Evolutionary conservation across 2,888 invertebrate genomes (phyloP), one percentile per base, ranked within the genome.

Genomic region (Gnatocerus cornutus): DNA sequence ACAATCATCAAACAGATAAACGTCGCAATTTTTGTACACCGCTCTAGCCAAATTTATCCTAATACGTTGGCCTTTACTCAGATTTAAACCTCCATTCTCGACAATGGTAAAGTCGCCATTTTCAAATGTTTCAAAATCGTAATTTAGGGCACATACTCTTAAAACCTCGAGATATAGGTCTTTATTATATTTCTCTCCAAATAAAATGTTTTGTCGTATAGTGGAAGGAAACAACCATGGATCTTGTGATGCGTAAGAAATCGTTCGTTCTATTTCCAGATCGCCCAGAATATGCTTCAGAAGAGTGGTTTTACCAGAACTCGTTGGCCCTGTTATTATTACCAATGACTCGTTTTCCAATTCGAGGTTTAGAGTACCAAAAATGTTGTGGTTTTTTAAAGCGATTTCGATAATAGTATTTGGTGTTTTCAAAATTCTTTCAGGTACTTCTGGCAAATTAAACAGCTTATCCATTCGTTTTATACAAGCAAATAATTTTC

Each of bases 91-190:
- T 37, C 92, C 87, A 77, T 94, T 94, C 5, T 94, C 94, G 0
- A 94, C 91, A 59, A 92, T 80, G 0, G 92, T 92, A 73, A 87
- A 83, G 79, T 94, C 94, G n/a, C 92, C 92, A 73, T 89, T 86
- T 0, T 91, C 89, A 75, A 94, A 88, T 72, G 90, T 88, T 71
- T 89, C 87, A 74, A 94, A 89, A 82, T 94, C 94, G 74, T 86
- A 86, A 50, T 83, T 78, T 65, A 92, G 79, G 1, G 89, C 89
- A 77, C 91, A 90, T 0, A 86, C 89, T 66, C 84, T 86, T 55
- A 92, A 86, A 2, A 91, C 89, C 69, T 86, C 85, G 69, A 85
- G 85, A 78, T 88, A 88, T 0, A 88, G 79, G 0, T 87, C 84
- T 0, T 85, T 82, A 56, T 89, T 86, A 81, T 87, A 85, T 0